Evolutionary conservation across 2,888 invertebrate genomes (phyloP), one percentile per base, ranked within the genome.

Genomic region (Nemotelus pantherinus): DNA sequence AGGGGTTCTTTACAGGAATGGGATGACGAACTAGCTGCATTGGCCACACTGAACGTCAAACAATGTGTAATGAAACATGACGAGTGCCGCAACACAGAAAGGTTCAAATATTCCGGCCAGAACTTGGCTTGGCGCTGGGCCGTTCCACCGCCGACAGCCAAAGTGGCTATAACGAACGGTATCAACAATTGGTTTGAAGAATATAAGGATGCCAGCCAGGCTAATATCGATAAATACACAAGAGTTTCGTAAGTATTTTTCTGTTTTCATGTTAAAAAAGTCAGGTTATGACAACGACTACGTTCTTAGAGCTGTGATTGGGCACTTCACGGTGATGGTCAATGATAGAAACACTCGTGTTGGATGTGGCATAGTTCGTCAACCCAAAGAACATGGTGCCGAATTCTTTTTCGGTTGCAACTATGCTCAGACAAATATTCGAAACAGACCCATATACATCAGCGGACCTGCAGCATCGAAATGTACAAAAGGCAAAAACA

Each of bases 11-110:
- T 53, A 48, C 39, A 78, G 78, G 47, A 48, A 65, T 77, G 77
- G 77, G 74, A 74, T 57, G 3, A 2, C 25, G 77, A 77, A 43
- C 44, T 77, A 6, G 77, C 74, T 3, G 60, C 39, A 44, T 39
- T 77, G 1, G 77, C 77, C 1, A 47, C 48, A 48, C 43, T 67
- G 10, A 77, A 77, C 57, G 74, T 74, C 25, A 65, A 48, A 58
- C 74, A 77, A 67, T 77, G 77, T 48, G 60, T 41, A 2, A 50
- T 75, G 74, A 41, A 65, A 53, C 77, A 77, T 57, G 77, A 77
- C 43, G 44, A 39, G 7, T 77, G 77, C 50, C 74, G 74, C 39
- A 77, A 75, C 60, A 77, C 77, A 1, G 74, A 67, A 25, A 39
- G 45, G 9, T 77, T 78, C 57, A 44, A 25, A 4, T 75, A 45